Evolutionary conservation across 2,797 vertebrate species (phyloP), one percentile per base, ranked within the genome.

Genomic region (Enoplosus armatus): DNA sequence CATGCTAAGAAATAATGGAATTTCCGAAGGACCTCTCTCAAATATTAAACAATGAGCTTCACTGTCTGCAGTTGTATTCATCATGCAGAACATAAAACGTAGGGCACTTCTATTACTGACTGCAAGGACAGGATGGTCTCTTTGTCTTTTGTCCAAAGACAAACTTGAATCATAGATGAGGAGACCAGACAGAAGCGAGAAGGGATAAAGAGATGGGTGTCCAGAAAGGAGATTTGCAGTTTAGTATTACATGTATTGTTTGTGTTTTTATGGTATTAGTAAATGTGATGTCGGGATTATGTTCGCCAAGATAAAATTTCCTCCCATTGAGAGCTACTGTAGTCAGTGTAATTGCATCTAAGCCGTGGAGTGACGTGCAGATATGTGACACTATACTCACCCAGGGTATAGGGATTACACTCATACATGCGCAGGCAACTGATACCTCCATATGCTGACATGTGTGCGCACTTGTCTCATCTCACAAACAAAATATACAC

Each of bases 271-370:
- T 78, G 69, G 55, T 47, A 53, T 75, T 69, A 71, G 43, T 56
- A 39, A 77, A 60, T 66, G 58, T 70, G 61, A 79, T 75, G 75
- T 74, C 55, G 55, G 86, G 80, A 90, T 82, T 80, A 85, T 72
- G 31, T 80, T 71, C 33, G 8, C 56, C 22, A 11, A 63, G 59
- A 82, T 81, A 43, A 75, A 67, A 77, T 72, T 67, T 74, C 70
- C 75, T 59, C 67, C 55, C 16, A 37, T 72, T 76, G 65, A 72
- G n/a, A 63, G 41, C 53, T 15, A 54, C 26, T 70, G 54, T 43
- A 41, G 53, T n/a, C 48, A 29, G 66, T 72, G 72, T 77, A 81
- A 83, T 80, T 69, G 80, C 68, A 82, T 82, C 72, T 62, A 48
- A 72, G 56, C 58, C 24, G 83, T 56, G 58, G 56, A 70, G 66